Evolutionary conservation across 2,797 vertebrate species (phyloP), one percentile per base, ranked within the genome.

Genomic region (Sebastes hubbsi): DNA sequence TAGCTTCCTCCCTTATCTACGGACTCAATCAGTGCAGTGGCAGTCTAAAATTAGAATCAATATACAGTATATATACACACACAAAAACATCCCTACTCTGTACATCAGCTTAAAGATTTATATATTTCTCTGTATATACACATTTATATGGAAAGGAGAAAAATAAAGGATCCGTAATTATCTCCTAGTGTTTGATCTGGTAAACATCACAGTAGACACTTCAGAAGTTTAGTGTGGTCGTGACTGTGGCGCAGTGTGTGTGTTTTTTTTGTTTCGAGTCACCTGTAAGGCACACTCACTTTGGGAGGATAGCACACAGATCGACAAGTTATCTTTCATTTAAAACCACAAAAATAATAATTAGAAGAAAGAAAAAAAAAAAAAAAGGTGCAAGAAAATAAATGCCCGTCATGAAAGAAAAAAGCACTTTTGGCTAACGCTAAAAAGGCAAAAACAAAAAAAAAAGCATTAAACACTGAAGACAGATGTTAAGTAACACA

Each of bases 41-140:
- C 87, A 78, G 83, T 92, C 89, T 87, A 88, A 90, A 94, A 84
- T 85, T 46, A 74, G 62, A 84, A 67, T 81, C 60, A 30, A 84
- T 87, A 87, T 84, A 92, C 83, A 89, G 8, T 75, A 76, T 85
- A 75, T 6, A 52, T 10, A 65, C 34, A 89, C 67, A 82, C 34
- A 77, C 62, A 76, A 71, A 84, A 83, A 70, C 80, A 81, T 67
- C 72, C 78, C 87, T 89, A 81, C 46, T 81, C 76, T 93, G 88
- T 95, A 94, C 87, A 94, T 86, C 82, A 13, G 78, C 78, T 88
- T 82, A 85, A 85, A 88, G 85, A 87, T 91, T 89, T 86, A 87
- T 93, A 93, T 87, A 91, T 60, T 78, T 93, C 89, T 92, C 84
- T 93, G 65, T 93, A 94, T 91, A 75, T 91, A 93, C 88, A 93